Base-by-base conservation (phyloP, 2,113 vertebrate genomes). In the Hucho hucho region DNA sequence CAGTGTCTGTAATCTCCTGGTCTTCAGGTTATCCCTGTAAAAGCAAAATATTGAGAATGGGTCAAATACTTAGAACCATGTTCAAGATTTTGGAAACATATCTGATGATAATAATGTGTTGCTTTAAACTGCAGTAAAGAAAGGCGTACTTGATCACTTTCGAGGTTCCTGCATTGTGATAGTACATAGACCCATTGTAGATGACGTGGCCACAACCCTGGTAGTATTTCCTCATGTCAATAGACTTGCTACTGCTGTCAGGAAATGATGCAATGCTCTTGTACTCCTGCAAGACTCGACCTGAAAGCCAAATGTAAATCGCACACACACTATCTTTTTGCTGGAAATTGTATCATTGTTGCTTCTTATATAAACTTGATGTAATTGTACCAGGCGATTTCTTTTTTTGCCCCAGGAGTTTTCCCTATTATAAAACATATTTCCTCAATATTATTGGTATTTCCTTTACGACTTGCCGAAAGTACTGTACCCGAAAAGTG, bases 201-300 rank as follows among this genome's bases (percentile, higher is more conserved):
- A 97, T 79, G 0, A 93, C 81, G 1, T 97, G 96, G 2, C 96
- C 95, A 12, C 96, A 98, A 18, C 96, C 96, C 0, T 97, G 87
- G 81, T 93, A 97, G 64, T 91, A 89, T 37, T 79, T 91, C 0
- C 79, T 80, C 37, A 95, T 80, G 16, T 93, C 92, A 53, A 94
- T 89, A 4, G 72, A 68, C 32, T 80, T 91, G 75, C 87, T 82
- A 26, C 80, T 93, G 80, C 77, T 69, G 0, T 92, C 92, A 75
- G 90, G 82, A 76, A 93, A 83, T 0, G 92, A 83, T 0, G 87
- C 86, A 18, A 84, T 78, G 83, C 95, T 93, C 29, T 82, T 82
- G 71, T 93, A 95, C 79, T 95, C 94, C 75, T 84, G 88, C 70
- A 98, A 26, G 69, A 73, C 26, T 53, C 91, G 91, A 79, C 96